Percentiles rank a stretch among this genome's conserved stretches.
Conservation (phyloP, 2,113 vertebrate species). For the Xerus inauris region DNA sequence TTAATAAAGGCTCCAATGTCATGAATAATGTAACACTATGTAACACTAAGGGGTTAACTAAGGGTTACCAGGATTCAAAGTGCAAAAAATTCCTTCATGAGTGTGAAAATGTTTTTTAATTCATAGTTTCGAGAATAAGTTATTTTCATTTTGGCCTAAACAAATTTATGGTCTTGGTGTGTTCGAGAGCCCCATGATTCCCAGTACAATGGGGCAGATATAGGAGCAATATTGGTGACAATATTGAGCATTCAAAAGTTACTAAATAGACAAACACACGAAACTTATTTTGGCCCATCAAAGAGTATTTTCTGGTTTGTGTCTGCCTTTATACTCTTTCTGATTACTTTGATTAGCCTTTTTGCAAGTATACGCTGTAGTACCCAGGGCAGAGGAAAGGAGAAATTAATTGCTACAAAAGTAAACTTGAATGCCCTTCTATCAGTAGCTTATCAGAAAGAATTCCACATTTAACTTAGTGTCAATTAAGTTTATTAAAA, state of each 20-base stretch:
- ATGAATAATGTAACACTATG: neutral
- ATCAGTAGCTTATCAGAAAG: neutral
- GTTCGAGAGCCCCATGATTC: neutral
- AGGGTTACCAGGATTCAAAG: neutral
- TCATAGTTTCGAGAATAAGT: neutral
- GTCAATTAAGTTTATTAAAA: conserved; percentile 44
- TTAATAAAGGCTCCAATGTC: neutral
- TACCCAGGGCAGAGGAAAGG: neutral
- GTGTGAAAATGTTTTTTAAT: conserved; percentile 48
- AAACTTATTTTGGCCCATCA: neutral
- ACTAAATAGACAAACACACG: neutral
- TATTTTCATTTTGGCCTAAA: conserved; percentile 32
- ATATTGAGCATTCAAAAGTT: neutral
- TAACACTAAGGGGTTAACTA: neutral
- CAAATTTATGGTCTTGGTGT: neutral
- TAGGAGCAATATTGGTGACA: neutral
- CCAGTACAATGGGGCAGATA: neutral
- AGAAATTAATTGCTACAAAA: conserved; percentile 18
- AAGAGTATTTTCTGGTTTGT: neutral
- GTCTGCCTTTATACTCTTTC: neutral
- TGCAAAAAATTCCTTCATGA: neutral
- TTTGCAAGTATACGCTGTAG: neutral
- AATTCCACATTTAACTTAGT: conserved; percentile 29
- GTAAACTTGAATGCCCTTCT: neutral
- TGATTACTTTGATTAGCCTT: neutral